A percentile compares a stretch with the other conserved stretches of the same genome.
These are phyloP conservation scores for Lepisosteus oculatus DNA, from an alignment of 2,113 vertebrate genomes.

Conservation along the genomic window DNA sequence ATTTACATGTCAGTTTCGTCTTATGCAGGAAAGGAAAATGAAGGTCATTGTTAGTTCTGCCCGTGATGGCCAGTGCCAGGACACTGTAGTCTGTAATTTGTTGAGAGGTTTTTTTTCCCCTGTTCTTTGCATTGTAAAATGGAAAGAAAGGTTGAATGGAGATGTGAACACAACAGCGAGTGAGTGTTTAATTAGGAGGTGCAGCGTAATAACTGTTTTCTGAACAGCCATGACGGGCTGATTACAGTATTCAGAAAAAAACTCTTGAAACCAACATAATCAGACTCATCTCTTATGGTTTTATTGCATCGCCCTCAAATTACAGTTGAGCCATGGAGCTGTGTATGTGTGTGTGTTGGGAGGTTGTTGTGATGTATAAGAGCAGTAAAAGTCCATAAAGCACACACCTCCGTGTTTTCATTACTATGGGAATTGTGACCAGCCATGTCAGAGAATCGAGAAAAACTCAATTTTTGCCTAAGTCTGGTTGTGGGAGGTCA, in stretches of 20 bases:
- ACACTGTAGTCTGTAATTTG: neutral
- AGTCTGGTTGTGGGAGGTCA: too few relatives aligned
- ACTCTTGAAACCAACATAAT: neutral
- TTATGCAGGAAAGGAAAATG: too few relatives aligned
- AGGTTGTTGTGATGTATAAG: neutral
- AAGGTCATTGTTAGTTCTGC: too few relatives aligned
- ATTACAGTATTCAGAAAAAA: neutral
- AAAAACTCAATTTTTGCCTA: neutral
- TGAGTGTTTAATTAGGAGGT: neutral
- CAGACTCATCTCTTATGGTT: neutral
- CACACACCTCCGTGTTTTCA: neutral
- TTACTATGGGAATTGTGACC: neutral
- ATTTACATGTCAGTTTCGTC: too few relatives aligned
- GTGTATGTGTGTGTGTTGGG: neutral
- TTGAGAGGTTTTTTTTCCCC: neutral
- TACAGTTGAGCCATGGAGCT: neutral
- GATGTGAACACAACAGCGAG: neutral
- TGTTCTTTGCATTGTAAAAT: conserved; percentile 3
- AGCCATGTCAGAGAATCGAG: neutral
- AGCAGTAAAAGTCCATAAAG: neutral
- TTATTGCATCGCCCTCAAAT: conserved; percentile 1
- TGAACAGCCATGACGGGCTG: neutral
- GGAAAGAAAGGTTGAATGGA: neutral
- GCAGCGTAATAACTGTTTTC: conserved; percentile 13
- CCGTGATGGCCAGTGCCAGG: neutral